Evolutionary conservation across 2,797 vertebrate genomes (phyloP).

Genomic region (Lacerta bilineata): DNA sequence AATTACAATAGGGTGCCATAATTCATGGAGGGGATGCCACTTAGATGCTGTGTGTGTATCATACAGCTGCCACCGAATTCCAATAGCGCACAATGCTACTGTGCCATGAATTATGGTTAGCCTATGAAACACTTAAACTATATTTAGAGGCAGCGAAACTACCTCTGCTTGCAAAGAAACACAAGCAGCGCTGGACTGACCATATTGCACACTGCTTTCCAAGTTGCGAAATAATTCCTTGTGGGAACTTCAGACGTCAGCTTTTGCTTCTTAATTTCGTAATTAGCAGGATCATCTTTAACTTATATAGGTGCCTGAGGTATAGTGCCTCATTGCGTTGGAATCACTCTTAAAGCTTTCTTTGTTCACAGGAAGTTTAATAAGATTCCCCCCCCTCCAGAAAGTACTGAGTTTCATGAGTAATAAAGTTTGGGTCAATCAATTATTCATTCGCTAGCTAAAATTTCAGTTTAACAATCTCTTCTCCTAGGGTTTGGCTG

Average conservation of each 20-base stretch:
- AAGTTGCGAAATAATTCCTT: slow-evolving; percentile 66
- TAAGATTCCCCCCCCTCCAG: slow-evolving; percentile 42
- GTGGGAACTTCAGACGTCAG: slow-evolving; percentile 43
- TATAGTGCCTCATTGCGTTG: slow-evolving; percentile 61
- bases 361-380: slow-evolving; percentile 52
- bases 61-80: slow-evolving; percentile 71
- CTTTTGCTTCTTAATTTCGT: slow-evolving; percentile 73
- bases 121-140: slow-evolving; percentile 60
- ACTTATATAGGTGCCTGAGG: slow-evolving; percentile 57
- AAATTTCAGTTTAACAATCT: slow-evolving; percentile 52
- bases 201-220: slow-evolving; percentile 69
- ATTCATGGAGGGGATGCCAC: slow-evolving; percentile 70
- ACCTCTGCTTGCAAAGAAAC: slow-evolving; percentile 52
- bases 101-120: slow-evolving; percentile 69
- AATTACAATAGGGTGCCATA: slow-evolving; percentile 70
- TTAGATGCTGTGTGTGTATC: slow-evolving; percentile 73
- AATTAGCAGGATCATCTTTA: slow-evolving; percentile 67
- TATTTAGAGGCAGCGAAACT: slow-evolving; percentile 65
- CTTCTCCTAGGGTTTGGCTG: slow-evolving; percentile 33
- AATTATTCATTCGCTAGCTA: slow-evolving; percentile 43
- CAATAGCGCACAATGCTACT: slow-evolving; percentile 73
- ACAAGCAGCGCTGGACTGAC: slow-evolving; percentile 59
- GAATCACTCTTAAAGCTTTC: slow-evolving; percentile 63
- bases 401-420: slow-evolving; percentile 22
- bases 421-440: slow-evolving; percentile 54